Conservation (phyloP, 2,888 invertebrate species). For the Doris montereyensis region DNA sequence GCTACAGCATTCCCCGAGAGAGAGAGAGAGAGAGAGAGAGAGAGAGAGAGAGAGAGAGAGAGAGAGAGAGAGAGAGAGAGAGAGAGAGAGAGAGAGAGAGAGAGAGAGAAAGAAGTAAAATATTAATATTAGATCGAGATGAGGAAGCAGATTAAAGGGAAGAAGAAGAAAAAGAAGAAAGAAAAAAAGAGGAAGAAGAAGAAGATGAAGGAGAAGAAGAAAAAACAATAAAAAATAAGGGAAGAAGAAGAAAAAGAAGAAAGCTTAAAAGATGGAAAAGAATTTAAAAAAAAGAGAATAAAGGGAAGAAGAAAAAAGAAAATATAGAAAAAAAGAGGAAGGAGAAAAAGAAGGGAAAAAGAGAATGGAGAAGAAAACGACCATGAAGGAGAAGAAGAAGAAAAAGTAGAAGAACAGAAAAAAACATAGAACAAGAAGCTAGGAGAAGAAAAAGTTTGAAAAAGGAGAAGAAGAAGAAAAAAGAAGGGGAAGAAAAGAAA, state of each 20-base stretch:
- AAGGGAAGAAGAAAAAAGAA: neutral
- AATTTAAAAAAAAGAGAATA: neutral
- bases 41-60: neutral
- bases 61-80: neutral
- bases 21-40: neutral
- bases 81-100: neutral
- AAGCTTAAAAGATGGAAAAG: neutral
- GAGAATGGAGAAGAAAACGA: neutral
- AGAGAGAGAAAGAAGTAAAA: neutral
- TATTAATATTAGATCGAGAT: neutral
- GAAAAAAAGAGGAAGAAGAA: neutral
- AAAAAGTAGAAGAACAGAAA: too few relatives aligned
- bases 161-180: conserved; percentile 3
- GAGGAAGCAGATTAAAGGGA: neutral
- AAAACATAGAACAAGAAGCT: too few relatives aligned
- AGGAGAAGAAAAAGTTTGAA: too few relatives aligned
- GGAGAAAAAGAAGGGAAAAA: neutral
- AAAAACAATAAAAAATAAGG: conserved; percentile 8
- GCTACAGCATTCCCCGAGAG: too few relatives aligned
- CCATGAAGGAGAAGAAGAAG: neutral
- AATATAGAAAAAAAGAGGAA: neutral
- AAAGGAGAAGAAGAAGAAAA: too few relatives aligned
- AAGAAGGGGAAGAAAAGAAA: too few relatives aligned
- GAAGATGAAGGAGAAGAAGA: neutral
- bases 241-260: neutral